Base-by-base conservation (phyloP, 2,797 vertebrate genomes). In the Chelon auratus region DNA sequence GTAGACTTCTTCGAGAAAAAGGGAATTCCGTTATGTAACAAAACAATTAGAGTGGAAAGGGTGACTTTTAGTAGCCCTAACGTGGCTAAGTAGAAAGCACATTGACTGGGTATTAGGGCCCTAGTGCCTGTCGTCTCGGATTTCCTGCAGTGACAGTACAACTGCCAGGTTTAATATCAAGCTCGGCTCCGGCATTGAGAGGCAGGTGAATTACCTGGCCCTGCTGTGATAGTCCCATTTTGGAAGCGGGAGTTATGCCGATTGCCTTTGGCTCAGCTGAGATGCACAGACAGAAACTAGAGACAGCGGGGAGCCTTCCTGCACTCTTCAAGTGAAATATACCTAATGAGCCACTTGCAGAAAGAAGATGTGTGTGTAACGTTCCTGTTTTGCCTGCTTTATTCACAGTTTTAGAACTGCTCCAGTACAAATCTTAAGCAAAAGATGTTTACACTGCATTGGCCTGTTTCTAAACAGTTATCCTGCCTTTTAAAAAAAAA, bases 161-260 rank as follows among this genome's bases (percentile, higher is more conserved):
- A 76, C 82, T 91, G 88, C 82, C 88, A 88, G 85, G 75, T 85
- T 89, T 83, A 84, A 90, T 90, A 84, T 62, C 72, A 50, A 66
- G 67, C 70, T 51, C 18, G 70, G 79, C 56, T 84, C 66, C 51
- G 61, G 78, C 15, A 59, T 59, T 62, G 74, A 72, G 72, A 66
- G 45, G 55, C 69, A 74, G 61, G 55, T 82, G 69, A 86, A 80
- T 81, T 78, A 87, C 73, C 72, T 50, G 57, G 60, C 50, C 79
- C 69, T 5, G 50, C 81, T 82, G 80, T 53, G 73, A 85, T 69
- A 62, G 72, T 68, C 66, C 81, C 68, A 42, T 76, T 77, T 57
- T 62, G 63, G 40, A 69, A 9, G 18, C 57, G 14, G 20, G 50
- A 63, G 81, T 40, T 53, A 36, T 57, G 50, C n/a, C 8, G 2